A percentile compares a stretch with the other conserved stretches of the same genome.
These are phyloP conservation scores for Saccostrea cuccullata DNA, from an alignment of 1,140 invertebrate genomes.

Conservation along the genomic window DNA sequence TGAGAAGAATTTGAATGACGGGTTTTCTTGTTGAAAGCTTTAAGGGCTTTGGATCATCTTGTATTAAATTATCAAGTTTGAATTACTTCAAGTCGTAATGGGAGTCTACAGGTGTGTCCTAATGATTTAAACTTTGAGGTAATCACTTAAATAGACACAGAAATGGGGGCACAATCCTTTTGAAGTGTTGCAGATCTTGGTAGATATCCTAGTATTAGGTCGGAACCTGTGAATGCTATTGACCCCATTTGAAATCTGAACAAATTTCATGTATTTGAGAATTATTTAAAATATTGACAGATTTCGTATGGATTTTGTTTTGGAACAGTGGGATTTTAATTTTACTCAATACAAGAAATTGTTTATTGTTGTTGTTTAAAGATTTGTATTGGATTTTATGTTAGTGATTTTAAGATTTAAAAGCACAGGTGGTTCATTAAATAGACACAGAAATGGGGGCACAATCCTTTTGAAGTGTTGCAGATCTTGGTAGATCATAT, in stretches of 20 bases:
- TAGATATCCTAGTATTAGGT: background rate
- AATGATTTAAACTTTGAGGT: background rate
- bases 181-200: conserved; percentile 12
- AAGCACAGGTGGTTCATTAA: background rate
- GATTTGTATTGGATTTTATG: background rate
- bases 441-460: conserved; percentile 12
- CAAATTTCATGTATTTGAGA: background rate
- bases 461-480: conserved; percentile 21
- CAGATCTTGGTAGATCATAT: background rate
- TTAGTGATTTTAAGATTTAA: background rate
- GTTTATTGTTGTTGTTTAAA: background rate
- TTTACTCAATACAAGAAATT: background rate
- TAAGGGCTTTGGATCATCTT: conserved; percentile 32
- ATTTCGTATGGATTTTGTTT: background rate
- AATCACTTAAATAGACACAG: conserved; percentile 8
- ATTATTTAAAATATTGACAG: background rate
- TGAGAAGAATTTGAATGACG: conserved; percentile 19
- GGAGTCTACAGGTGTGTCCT: conserved; percentile 8
- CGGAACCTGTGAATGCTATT: background rate
- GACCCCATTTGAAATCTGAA: background rate
- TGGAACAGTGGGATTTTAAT: background rate
- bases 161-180: conserved; percentile 16
- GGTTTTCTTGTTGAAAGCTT: conserved; percentile 19
- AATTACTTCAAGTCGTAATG: conserved; percentile 17
- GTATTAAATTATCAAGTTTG: conserved; percentile 38